Conservation (phyloP, 2,888 invertebrate genomes). For the Apamea monoglypha region DNA sequence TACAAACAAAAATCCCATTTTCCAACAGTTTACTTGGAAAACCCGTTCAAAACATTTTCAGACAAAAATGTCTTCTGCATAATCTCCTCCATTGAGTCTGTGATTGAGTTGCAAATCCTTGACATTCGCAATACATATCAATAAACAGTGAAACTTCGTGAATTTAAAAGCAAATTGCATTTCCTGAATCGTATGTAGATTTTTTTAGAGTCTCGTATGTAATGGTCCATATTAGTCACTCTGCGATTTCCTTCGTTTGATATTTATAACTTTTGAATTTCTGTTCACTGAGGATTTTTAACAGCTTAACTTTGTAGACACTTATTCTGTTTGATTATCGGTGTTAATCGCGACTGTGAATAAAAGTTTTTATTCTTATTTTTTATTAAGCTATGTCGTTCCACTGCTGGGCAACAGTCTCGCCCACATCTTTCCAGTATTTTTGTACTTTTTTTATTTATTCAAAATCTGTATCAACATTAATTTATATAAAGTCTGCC, state of each 20-base stretch:
- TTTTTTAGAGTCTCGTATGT: slow-evolving; percentile 29
- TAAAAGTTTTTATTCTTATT: background rate
- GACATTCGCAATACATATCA: slow-evolving; percentile 36
- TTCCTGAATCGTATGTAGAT: slow-evolving; percentile 42
- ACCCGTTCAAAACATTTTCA: background rate
- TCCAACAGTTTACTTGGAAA: background rate
- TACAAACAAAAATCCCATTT: background rate
- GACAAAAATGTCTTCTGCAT: background rate
- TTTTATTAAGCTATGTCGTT: background rate
- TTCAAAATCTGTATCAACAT: too few relatives aligned
- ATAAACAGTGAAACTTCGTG: slow-evolving; percentile 41
- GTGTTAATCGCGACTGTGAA: background rate
- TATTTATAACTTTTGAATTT: background rate
- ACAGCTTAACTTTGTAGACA: background rate
- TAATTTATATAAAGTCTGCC: too few relatives aligned
- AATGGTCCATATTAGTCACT: slow-evolving; percentile 29
- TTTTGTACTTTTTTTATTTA: too few relatives aligned
- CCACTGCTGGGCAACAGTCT: too few relatives aligned
- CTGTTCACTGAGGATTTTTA: background rate
- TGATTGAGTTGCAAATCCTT: slow-evolving; percentile 42
- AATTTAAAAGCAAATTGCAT: slow-evolving; percentile 29
- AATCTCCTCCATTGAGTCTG: background rate
- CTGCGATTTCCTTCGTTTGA: slow-evolving; percentile 5
- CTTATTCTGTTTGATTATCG: background rate
- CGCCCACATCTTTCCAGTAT: background rate